phyloP scores from a whole-genome alignment of 2,888 invertebrate species.

The Cepaea hortensis region DNA sequence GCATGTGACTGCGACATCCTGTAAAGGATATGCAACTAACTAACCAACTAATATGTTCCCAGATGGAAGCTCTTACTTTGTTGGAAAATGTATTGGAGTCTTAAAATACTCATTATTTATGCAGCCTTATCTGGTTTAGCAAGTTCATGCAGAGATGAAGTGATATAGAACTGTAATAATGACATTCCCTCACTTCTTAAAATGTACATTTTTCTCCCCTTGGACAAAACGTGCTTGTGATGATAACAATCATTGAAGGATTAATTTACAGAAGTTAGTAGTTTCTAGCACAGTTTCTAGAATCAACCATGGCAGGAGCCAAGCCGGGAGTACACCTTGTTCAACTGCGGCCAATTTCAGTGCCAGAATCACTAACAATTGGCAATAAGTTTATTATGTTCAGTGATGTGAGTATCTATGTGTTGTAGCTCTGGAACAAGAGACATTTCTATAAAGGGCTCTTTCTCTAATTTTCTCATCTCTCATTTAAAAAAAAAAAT shows the following conservation, averaged over 20 bases:
- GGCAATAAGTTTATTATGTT: conserved; percentile 98
- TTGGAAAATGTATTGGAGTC: too few species aligned
- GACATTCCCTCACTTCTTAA: background rate
- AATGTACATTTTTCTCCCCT: too few species aligned
- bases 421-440: background rate
- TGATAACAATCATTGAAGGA: conserved; percentile 3
- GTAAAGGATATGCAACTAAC: too few species aligned
- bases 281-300: background rate
- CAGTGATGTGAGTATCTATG: conserved; percentile 90
- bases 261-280: conserved; percentile 37
- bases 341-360: conserved; percentile 81
- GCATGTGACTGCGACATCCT: too few species aligned
- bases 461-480: too few species aligned
- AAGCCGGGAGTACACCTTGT: conserved; percentile 79
- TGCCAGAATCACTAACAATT: conserved; percentile 85
- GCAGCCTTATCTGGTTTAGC: background rate
- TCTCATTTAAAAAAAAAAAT: too few species aligned
- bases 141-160: background rate
- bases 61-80: too few species aligned
- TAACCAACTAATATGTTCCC: too few species aligned
- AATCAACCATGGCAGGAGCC: conserved; percentile 77
- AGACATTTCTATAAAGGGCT: background rate
- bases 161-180: background rate
- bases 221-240: background rate
- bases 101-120: background rate